Evolutionary conservation across 2,113 vertebrate species (phyloP), one percentile per base, ranked within the genome.

Genomic region (Apodemus sylvaticus): DNA sequence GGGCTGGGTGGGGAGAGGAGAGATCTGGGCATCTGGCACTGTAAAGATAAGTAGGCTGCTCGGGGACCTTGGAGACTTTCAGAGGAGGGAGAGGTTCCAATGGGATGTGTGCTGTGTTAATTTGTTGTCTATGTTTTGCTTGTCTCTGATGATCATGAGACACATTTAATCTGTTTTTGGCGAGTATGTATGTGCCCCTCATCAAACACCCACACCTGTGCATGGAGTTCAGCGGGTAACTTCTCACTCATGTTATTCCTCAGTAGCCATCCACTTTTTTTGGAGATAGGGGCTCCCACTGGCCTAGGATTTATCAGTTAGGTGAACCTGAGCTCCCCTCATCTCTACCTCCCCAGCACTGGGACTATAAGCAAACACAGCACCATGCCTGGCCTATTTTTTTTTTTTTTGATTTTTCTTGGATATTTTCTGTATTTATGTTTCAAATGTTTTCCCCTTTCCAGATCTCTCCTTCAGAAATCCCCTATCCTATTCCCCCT

Each of bases 121-220:
- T 93, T 82, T 93, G 62, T 34, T 85, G 0, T 76, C 60, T n/a
- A 17, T 93, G 51, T 89, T 91, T 94, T 60, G 34, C 76, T 94
- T 90, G 62, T 87, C 71, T 92, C 4, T 0, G 4, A 55, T 51
- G 16, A 24, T 78, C 51, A 76, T 92, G 55, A 95, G 93, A 87
- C 31, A 26, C 10, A 58, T 87, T 73, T 53, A 13, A n/a, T 53
- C 31, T 16, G 45, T 53, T 70, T n/a, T 70, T 36, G 7, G 31
- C 70, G 85, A n/a, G 19, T n/a, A 51, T 66, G 60, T 66, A 11
- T 68, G 26, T 66, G n/a, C 4, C 2, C 17, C 17, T 17, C 17
- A 1, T 0, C 71, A 68, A 34, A 34, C 66, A 36, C 31, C 66
- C 66, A 68, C 66, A 22, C 7, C 9, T 70, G 19, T 87, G 19